These are phyloP conservation scores for Acanthosepion pharaonis DNA, from an alignment of 2,888 invertebrate species.

Conservation along the genomic window DNA sequence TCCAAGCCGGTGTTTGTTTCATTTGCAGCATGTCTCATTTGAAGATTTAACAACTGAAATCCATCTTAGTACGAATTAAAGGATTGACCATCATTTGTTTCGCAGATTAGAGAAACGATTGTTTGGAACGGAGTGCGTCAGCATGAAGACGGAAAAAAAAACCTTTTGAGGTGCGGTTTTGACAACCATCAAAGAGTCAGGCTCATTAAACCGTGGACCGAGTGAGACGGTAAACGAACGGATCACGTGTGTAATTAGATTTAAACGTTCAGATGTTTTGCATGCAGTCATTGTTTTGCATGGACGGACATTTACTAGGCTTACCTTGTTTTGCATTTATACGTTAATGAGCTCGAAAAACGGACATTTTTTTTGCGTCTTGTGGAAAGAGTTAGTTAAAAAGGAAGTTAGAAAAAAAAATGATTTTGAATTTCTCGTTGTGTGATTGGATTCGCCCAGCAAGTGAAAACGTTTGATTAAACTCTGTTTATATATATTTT, in stretches of 20 bases:
- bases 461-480: no score
- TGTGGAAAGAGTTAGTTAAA: no score
- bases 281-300: no score
- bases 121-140: no score
- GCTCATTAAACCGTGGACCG: background rate
- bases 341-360: background rate
- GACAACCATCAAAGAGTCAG: background rate
- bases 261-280: background rate
- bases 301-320: background rate
- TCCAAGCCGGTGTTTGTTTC: background rate
- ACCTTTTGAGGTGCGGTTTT: background rate
- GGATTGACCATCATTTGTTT: conserved; percentile 11
- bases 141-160: background rate
- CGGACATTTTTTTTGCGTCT: background rate
- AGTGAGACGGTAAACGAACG: background rate
- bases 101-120: background rate
- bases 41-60: background rate
- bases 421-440: no score
- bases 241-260: background rate
- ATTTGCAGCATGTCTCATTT: background rate
- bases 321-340: background rate
- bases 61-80: background rate
- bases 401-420: no score
- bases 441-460: no score
- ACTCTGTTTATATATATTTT: no score